Percentiles rank a stretch among this genome's conserved stretches.
Evolutionary conservation across 2,797 vertebrate species (phyloP).

Genomic region (Psittacula echo): DNA sequence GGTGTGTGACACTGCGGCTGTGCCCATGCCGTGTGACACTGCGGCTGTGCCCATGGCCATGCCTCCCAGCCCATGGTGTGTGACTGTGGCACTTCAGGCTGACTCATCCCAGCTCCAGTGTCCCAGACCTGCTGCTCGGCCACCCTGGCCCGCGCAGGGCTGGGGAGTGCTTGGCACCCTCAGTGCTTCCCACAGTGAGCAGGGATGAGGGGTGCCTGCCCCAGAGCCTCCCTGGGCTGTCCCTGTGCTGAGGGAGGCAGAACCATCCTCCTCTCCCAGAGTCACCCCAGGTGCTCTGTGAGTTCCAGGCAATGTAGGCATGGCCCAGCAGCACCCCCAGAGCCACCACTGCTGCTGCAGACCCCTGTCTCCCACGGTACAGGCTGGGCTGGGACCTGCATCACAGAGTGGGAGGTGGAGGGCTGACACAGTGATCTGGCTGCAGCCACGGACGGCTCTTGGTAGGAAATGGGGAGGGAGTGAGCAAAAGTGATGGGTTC

Average conservation of each 20-base stretch:
- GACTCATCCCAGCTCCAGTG: not conserved
- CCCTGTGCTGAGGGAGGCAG: not conserved
- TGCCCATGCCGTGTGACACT: too few species aligned
- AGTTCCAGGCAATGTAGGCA: not conserved
- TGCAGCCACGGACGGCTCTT: not conserved
- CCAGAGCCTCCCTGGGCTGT: not conserved
- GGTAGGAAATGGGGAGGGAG: not conserved
- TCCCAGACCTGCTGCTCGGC: not conserved
- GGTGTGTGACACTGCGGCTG: too few species aligned
- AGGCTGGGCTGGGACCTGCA: not conserved
- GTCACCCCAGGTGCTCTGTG: not conserved
- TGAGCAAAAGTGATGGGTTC: not conserved
- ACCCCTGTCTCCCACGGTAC: not conserved
- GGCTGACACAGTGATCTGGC: not conserved
- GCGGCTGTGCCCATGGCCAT: too few species aligned
- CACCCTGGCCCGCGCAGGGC: accelerated
- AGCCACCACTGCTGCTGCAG: not conserved
- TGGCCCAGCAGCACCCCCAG: not conserved
- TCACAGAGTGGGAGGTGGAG: not conserved
- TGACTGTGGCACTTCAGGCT: not conserved
- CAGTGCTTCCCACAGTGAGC: not conserved
- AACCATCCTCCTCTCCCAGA: not conserved
- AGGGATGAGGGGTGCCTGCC: not conserved
- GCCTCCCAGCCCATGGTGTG: not conserved
- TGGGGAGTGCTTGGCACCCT: not conserved